Base-by-base conservation (phyloP, 2,797 vertebrate genomes). In the Jordanella pulchra region DNA sequence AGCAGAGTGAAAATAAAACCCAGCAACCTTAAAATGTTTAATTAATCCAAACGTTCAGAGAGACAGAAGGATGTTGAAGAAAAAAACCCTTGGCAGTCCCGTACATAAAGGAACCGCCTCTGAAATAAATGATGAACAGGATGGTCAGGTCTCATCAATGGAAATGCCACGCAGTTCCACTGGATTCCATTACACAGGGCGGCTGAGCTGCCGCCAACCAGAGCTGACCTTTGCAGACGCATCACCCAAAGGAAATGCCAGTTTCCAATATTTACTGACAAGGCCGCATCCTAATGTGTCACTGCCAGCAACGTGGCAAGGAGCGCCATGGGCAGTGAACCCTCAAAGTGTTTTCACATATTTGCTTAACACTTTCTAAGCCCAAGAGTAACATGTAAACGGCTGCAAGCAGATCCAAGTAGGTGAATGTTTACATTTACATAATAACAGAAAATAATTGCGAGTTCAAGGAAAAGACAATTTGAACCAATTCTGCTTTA, bases 211-310 rank as follows among this genome's bases (percentile, higher is more conserved):
- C 72, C 54, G 81, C 81, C 50, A 71, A 80, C 88, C 85, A 47
- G 75, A 17, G 1, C 79, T 93, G 93, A 95, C 94, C 93, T 95
- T 94, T 95, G 83, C 76, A 84, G 84, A 89, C 71, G 79, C 74
- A 87, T 93, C 87, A 90, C 87, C 87, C 87, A 84, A 79, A 91
- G 89, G 90, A 94, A 93, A 94, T 90, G 92, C 87, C 90, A 89
- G 87, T 93, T 89, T 90, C 73, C 89, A 87, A 85, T 91, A 93
- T 92, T 92, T 90, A 93, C 89, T 77, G 87, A 91, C 85, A 84
- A 53, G 35, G 80, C 79, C 80, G 90, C 89, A 89, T 93, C 87
- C 72, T 90, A 89, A 92, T 87, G 89, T 68, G 74, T 66, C 25
- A 30, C 77, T 78, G 76, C 75, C 55, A 68, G 80, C 68, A 78